Evolutionary conservation across 2,888 invertebrate species (phyloP).

Genomic region (Hirtodrosophila duncani): DNA sequence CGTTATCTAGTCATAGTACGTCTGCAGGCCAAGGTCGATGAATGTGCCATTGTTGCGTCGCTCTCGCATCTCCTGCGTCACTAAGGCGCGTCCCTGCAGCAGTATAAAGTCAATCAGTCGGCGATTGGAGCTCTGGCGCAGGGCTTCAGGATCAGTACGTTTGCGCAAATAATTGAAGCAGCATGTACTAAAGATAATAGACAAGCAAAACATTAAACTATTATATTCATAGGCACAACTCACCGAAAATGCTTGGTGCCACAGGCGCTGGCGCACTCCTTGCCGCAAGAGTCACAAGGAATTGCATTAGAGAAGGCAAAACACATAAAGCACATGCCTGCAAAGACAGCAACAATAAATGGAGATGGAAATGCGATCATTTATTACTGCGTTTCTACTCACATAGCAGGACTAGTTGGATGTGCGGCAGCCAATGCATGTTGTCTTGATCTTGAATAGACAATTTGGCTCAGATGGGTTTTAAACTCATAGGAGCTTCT

Average conservation of each 20-base stretch:
- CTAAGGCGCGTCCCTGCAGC: conserved; percentile 73
- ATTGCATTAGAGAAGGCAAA: conserved; percentile 69
- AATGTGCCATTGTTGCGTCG: conserved; percentile 52
- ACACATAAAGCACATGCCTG: conserved; percentile 61
- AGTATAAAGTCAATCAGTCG: conserved; percentile 75
- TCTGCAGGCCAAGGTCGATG: conserved; percentile 56
- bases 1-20: conserved; percentile 53
- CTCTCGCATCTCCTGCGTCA: conserved; percentile 64
- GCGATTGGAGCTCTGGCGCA: conserved; percentile 69
- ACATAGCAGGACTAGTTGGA: conserved; percentile 58
- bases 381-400: conserved; percentile 31
- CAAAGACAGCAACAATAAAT: neutral
- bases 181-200: too few species aligned
- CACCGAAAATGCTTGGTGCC: conserved; percentile 82
- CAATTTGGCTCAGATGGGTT: conserved; percentile 29
- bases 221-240: too few species aligned
- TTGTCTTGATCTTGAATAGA: conserved; percentile 19
- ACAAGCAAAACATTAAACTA: too few species aligned
- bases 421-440: conserved; percentile 60
- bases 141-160: conserved; percentile 76
- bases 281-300: conserved; percentile 83
- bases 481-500: conserved; percentile 47
- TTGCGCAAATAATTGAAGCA: conserved; percentile 85
- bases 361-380: neutral
- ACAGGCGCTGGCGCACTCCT: conserved; percentile 82